Conservation (phyloP, 1,140 invertebrate species). For the Zaprionus capensis region DNA sequence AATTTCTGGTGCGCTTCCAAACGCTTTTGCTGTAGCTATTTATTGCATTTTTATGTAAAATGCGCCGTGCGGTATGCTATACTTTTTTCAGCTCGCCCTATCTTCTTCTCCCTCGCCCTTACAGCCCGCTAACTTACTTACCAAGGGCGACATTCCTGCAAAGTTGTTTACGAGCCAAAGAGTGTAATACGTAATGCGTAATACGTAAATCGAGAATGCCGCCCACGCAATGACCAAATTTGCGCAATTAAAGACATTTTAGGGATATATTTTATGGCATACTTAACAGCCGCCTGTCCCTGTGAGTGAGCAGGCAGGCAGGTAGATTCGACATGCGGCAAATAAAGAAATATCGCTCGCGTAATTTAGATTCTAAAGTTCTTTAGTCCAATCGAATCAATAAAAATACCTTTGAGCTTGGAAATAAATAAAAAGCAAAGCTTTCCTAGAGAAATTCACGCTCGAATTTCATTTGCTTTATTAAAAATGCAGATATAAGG, state of each 20-base stretch:
- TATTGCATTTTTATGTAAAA: conserved; percentile 84
- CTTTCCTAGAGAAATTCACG: not conserved
- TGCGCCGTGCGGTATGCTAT: conserved; percentile 61
- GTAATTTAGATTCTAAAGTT: conserved; percentile 8
- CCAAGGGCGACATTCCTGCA: conserved; percentile 46
- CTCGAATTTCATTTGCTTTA: conserved; percentile 5
- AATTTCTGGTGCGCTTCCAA: conserved; percentile 60
- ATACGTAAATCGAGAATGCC: conserved; percentile 65
- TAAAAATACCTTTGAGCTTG: conserved; percentile 14
- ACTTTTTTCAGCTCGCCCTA: conserved; percentile 32
- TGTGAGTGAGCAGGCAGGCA: conserved; percentile 3
- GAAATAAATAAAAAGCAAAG: not conserved
- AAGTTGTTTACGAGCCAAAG: conserved; percentile 73
- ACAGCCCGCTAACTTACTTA: not conserved
- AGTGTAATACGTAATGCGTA: conserved; percentile 43
- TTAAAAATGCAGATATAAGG: not conserved
- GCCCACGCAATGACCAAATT: conserved; percentile 60
- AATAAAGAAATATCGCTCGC: conserved; percentile 23
- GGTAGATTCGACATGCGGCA: conserved; percentile 24
- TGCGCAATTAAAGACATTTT: conserved; percentile 65
- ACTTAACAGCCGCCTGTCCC: conserved; percentile 26
- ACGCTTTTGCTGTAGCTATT: conserved; percentile 65
- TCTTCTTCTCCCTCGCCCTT: not conserved
- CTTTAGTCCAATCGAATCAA: conserved; percentile 12
- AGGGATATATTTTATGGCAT: conserved; percentile 48